Base-by-base conservation (phyloP, 2,797 vertebrate genomes). In the Ptychadena robeensis region DNA sequence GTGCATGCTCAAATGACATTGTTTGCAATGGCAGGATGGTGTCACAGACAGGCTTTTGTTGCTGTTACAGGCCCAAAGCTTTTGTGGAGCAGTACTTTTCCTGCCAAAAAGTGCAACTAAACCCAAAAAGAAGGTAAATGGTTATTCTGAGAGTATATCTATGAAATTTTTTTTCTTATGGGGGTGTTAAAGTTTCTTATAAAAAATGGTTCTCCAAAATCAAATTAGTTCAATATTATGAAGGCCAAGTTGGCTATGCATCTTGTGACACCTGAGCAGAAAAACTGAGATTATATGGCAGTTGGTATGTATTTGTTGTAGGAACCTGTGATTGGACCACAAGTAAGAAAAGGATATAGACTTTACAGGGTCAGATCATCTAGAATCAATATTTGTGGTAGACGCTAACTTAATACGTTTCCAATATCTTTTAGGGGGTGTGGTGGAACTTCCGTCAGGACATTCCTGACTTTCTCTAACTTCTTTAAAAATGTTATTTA, bases 21-120 rank as follows among this genome's bases (percentile, higher is more conserved):
- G 59, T 61, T 27, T 61, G 59, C 27, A 61, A 28, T 25, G 27
- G 59, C 59, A 61, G 59, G 59, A 61, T 4, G 59, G 59, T 61
- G 59, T 61, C 59, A 61, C 59, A 61, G 59, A 61, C 8, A 61
- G 59, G 59, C 59, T 61, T 61, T 61, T 61, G 59, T 61, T 61
- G 59, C 59, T 61, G 7, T 61, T 61, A 61, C 59, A 61, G 59
- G 59, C 59, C 59, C 59, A 61, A 61, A 61, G 59, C 59, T 61
- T 61, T 61, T 61, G 59, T 28, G 59, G 59, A 61, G 59, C 59
- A 61, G 59, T 61, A 61, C 59, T 61, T 61, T 61, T 61, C 59
- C 59, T 61, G 59, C 59, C 59, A 61, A 61, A 61, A 61, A 61
- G 59, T 61, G 59, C 59, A 12, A 12, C 59, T 9, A 61, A 61